Percentiles rank a stretch among this genome's conserved stretches.
Evolutionary conservation across 2,797 vertebrate species (phyloP).

Genomic region (Acrocephalus scirpaceus): DNA sequence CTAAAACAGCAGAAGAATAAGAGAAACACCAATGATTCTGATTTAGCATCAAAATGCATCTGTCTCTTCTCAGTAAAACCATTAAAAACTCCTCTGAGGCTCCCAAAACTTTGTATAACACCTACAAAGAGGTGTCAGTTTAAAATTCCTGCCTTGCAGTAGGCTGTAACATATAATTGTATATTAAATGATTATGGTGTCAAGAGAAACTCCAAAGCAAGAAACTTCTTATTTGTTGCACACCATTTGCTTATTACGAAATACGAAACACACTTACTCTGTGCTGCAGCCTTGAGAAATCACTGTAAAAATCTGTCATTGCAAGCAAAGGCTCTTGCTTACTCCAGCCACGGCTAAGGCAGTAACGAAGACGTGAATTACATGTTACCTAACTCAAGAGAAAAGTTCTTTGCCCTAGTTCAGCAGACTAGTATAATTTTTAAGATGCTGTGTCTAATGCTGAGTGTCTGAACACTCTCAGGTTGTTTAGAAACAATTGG

Average conservation of each 20-base stretch:
- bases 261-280: not conserved
- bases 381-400: not conserved
- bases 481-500: slow-evolving; percentile 54
- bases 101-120: not conserved
- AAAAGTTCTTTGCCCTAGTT: slow-evolving; percentile 47
- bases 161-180: not conserved
- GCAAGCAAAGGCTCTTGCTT: not conserved
- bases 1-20: not conserved
- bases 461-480: slow-evolving; percentile 27
- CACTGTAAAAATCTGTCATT: slow-evolving; percentile 17
- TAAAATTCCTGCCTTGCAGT: not conserved
- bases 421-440: slow-evolving; percentile 38
- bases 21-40: not conserved
- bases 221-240: slow-evolving; percentile 30
- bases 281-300: slow-evolving; percentile 45
- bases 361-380: not conserved
- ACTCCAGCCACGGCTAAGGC: not conserved
- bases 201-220: not conserved
- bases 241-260: slow-evolving; percentile 24
- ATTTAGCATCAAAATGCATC: not conserved
- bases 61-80: not conserved
- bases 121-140: not conserved
- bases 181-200: not conserved
- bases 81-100: not conserved
- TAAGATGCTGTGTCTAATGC: slow-evolving; percentile 9